Conservation (phyloP, 1,140 invertebrate genomes). For the Stegodyphus dumicola region DNA sequence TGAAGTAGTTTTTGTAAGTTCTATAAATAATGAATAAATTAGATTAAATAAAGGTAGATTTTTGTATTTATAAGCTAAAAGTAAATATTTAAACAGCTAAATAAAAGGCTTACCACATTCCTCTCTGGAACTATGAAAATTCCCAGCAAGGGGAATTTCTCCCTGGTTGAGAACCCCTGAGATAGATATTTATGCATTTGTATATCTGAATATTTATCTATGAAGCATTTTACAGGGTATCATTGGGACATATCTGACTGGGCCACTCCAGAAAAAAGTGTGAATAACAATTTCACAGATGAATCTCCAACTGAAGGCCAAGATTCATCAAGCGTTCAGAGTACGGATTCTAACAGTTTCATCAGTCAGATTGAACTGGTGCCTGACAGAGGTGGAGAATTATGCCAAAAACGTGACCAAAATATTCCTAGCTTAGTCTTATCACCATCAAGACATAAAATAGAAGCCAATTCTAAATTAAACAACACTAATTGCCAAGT, state of each 20-base stretch:
- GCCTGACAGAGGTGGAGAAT: slow-evolving; percentile 14
- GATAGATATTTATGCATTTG: too few species aligned
- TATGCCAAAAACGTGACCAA: slow-evolving; percentile 1
- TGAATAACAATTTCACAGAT: slow-evolving; percentile 48
- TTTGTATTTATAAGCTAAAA: too few species aligned
- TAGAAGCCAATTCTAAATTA: slow-evolving; percentile 7
- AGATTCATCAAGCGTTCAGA: slow-evolving; percentile 57
- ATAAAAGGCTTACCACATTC: too few species aligned
- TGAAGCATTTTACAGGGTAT: slow-evolving; percentile 74
- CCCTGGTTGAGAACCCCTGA: too few species aligned
- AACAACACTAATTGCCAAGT: slow-evolving; percentile 7
- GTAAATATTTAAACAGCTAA: too few species aligned
- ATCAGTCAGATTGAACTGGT: slow-evolving; percentile 48
- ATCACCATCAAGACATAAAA: not conserved
- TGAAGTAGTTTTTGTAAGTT: too few species aligned
- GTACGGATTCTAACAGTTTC: slow-evolving; percentile 56
- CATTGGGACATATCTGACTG: slow-evolving; percentile 97
- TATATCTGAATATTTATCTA: not conserved
- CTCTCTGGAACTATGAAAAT: too few species aligned
- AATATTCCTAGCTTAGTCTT: slow-evolving; percentile 4
- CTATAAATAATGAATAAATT: too few species aligned
- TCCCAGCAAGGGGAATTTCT: too few species aligned
- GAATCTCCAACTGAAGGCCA: slow-evolving; percentile 53
- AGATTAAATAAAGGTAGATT: too few species aligned
- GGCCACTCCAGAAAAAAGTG: slow-evolving; percentile 70